Evolutionary conservation across 2,797 vertebrate genomes (phyloP).

Genomic region (Chloroceryle inda): DNA sequence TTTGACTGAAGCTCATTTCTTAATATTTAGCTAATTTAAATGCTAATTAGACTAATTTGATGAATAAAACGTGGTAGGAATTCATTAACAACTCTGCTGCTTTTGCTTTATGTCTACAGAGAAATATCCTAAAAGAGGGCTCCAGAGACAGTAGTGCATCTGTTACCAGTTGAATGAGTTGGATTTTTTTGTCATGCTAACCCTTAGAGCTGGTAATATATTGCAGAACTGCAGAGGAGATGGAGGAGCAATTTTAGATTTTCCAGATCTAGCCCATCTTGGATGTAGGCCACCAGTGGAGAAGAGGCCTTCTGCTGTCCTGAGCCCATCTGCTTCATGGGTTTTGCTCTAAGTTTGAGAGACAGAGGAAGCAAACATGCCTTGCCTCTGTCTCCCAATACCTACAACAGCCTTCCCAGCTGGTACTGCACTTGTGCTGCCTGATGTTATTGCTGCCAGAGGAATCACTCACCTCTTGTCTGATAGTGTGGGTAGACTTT

Average conservation of each 20-base stretch:
- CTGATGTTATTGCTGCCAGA: not conserved
- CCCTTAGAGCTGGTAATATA: not conserved
- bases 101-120: constrained; percentile 53
- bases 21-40: constrained; percentile 71
- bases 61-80: constrained; percentile 52
- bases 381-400: not conserved
- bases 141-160: constrained; percentile 47
- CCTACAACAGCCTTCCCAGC: not conserved
- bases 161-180: constrained; percentile 28
- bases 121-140: constrained; percentile 50
- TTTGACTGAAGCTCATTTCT: constrained; percentile 44
- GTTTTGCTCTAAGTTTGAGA: not conserved
- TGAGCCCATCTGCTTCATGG: not conserved
- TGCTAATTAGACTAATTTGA: constrained; percentile 74
- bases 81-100: constrained; percentile 41
- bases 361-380: not conserved
- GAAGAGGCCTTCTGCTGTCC: not conserved
- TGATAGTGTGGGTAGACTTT: not conserved
- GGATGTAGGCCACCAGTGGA: not conserved
- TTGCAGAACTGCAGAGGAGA: not conserved
- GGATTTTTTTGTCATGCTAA: not conserved
- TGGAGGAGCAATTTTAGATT: not conserved
- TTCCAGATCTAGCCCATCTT: not conserved
- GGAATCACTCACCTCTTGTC: not conserved
- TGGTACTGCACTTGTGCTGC: not conserved